Evolutionary conservation across 2,113 vertebrate genomes (phyloP).

Genomic region (Sterrhoptilus dennistouni): DNA sequence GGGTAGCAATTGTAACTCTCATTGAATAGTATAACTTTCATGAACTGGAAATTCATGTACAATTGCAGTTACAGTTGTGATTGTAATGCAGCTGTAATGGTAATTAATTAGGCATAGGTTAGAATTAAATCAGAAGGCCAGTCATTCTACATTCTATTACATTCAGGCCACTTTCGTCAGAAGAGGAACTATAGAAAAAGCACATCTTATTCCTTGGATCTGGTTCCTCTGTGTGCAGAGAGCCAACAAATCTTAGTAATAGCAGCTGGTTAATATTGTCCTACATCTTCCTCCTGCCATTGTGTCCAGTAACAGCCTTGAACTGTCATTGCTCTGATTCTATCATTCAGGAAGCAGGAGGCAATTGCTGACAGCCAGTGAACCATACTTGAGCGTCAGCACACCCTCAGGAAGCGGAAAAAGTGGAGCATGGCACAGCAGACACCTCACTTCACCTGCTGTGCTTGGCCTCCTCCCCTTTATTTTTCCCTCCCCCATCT

Average conservation of each 20-base stretch:
- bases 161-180: neutral
- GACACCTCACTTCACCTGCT: slow-evolving; percentile 27
- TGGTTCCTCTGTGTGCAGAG: neutral
- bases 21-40: neutral
- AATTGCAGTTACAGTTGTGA: neutral
- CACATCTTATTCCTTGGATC: neutral
- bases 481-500: slow-evolving; percentile 1
- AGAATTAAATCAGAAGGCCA: neutral
- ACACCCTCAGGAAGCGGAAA: neutral
- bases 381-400: neutral
- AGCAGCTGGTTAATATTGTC: slow-evolving; percentile 31
- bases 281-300: slow-evolving; percentile 2
- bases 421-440: slow-evolving; percentile 21
- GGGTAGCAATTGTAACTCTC: neutral
- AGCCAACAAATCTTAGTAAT: neutral
- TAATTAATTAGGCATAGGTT: neutral
- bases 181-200: neutral
- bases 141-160: neutral
- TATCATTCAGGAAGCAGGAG: slow-evolving; percentile 48
- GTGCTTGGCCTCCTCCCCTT: neutral
- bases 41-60: neutral
- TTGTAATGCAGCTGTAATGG: neutral
- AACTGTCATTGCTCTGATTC: neutral
- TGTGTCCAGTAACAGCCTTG: slow-evolving; percentile 38
- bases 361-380: slow-evolving; percentile 1